phyloP scores from a whole-genome alignment of 1,140 invertebrate genomes.

The Meloidogyne exigua region DNA sequence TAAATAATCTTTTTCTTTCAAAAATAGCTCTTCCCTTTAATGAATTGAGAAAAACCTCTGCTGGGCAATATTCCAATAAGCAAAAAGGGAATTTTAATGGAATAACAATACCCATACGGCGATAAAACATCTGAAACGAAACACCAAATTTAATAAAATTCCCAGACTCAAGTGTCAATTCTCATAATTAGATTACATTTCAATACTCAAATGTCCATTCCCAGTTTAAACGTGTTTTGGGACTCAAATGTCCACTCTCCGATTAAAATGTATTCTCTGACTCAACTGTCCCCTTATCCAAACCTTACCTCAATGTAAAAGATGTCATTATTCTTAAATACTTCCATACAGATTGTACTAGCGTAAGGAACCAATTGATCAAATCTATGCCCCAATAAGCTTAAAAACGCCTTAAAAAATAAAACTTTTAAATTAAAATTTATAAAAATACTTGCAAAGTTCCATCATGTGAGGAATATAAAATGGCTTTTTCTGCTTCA shows the following conservation, averaged over 20 bases:
- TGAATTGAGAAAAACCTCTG: not conserved
- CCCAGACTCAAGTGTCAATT: no score
- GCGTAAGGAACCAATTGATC: constrained; percentile 20
- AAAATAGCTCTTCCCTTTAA: not conserved
- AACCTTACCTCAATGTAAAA: not conserved
- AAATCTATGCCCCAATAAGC: not conserved
- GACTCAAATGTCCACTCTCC: not conserved
- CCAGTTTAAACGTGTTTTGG: no score
- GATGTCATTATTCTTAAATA: not conserved
- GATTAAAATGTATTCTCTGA: not conserved
- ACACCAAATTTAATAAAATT: not conserved
- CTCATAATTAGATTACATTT: no score
- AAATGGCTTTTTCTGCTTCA: constrained; percentile 22
- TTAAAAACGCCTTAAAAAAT: constrained; percentile 15
- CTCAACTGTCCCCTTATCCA: not conserved
- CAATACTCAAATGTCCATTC: no score
- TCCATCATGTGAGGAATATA: constrained; percentile 26
- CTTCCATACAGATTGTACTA: constrained; percentile 15
- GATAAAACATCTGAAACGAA: not conserved
- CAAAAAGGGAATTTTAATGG: not conserved
- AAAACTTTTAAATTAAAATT: not conserved
- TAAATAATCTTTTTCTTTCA: not conserved
- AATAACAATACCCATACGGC: not conserved
- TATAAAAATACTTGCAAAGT: constrained; percentile 5
- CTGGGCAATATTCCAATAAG: not conserved